Evolutionary conservation across 2,113 vertebrate genomes (phyloP).

Genomic region (Dicrurus megarhynchus): DNA sequence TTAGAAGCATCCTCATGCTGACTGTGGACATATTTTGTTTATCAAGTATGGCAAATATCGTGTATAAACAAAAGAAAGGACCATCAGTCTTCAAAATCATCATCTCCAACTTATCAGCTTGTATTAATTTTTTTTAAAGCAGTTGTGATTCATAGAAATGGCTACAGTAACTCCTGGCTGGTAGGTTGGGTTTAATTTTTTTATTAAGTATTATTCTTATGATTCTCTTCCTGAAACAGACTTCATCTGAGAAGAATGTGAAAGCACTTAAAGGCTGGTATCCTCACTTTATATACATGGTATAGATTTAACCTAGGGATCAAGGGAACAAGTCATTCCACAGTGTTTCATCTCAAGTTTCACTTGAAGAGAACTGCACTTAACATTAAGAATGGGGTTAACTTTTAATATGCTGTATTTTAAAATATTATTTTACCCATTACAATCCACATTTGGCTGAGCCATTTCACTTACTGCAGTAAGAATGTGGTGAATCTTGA

Average conservation of each 20-base stretch:
- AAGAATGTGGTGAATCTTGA: background rate
- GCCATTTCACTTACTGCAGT: background rate
- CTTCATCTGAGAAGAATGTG: background rate
- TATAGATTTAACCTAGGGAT: background rate
- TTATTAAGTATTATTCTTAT: background rate
- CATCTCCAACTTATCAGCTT: background rate
- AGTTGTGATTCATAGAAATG: background rate
- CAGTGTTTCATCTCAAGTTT: background rate
- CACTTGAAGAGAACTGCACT: background rate
- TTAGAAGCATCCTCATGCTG: background rate
- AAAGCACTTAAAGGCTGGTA: background rate
- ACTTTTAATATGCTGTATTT: background rate
- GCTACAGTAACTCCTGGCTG: background rate
- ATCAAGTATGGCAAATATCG: background rate
- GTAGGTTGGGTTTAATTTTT: background rate
- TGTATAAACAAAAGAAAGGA: background rate
- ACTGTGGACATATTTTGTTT: background rate
- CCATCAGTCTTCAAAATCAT: background rate
- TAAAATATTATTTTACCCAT: background rate
- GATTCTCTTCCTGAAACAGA: background rate
- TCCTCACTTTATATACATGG: background rate
- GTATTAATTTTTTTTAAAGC: background rate
- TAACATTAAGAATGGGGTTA: background rate
- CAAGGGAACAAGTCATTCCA: background rate
- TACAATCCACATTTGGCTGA: background rate